phyloP scores from a whole-genome alignment of 2,888 invertebrate genomes.

The Nipponacmea schrenckii region DNA sequence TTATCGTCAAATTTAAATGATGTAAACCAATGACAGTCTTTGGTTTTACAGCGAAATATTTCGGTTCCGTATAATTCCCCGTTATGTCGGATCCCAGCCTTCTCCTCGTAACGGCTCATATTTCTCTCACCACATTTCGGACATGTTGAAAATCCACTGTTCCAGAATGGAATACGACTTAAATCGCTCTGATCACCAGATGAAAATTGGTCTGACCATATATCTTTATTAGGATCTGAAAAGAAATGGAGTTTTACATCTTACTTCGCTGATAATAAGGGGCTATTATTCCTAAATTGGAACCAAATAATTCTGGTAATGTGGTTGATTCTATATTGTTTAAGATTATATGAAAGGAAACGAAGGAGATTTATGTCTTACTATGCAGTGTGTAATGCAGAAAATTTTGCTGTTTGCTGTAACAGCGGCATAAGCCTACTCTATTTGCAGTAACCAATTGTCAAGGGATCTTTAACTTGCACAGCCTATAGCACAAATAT shows the following conservation, averaged over 20 bases:
- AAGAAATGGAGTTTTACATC: background rate
- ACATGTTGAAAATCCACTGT: slow-evolving; percentile 36
- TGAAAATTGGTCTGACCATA: slow-evolving; percentile 31
- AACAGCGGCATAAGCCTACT: too few relatives aligned
- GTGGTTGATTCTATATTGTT: too few relatives aligned
- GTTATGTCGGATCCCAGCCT: slow-evolving; percentile 34
- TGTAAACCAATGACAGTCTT: slow-evolving; percentile 35
- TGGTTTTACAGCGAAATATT: slow-evolving; percentile 35
- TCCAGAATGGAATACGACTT: slow-evolving; percentile 36
- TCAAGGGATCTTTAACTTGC: too few relatives aligned
- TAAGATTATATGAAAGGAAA: too few relatives aligned
- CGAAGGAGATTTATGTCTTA: too few relatives aligned
- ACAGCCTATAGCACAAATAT: too few relatives aligned
- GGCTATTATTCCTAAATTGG: too few relatives aligned
- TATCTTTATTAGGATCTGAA: slow-evolving; percentile 35
- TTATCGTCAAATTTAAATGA: slow-evolving; percentile 37
- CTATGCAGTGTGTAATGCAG: too few relatives aligned
- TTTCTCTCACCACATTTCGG: slow-evolving; percentile 34
- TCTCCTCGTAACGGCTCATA: slow-evolving; percentile 34
- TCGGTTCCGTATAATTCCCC: slow-evolving; percentile 38
- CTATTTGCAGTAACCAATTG: too few relatives aligned
- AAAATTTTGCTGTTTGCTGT: too few relatives aligned
- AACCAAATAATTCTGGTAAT: too few relatives aligned
- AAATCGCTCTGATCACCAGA: slow-evolving; percentile 32
- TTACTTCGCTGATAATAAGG: too few relatives aligned